Conservation (phyloP, 2,888 invertebrate species). For the Drosophila monieri region DNA sequence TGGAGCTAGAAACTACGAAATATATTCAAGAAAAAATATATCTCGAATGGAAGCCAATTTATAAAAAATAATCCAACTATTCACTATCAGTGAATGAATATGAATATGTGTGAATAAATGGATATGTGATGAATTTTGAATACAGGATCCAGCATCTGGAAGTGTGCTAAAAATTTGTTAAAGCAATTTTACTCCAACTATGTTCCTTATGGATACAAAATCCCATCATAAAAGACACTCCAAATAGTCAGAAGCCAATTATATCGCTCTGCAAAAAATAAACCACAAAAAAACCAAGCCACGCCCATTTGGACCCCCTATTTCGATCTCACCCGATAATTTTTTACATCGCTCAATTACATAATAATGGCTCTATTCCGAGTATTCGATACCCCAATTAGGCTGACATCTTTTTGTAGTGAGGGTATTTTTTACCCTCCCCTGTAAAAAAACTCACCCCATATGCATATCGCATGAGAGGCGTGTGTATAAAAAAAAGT, state of each 20-base stretch:
- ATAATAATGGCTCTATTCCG: slow-evolving; percentile 46
- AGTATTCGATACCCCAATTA: slow-evolving; percentile 56
- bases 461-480: slow-evolving; percentile 48
- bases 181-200: no score
- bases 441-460: slow-evolving; percentile 39
- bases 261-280: background rate
- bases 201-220: no score
- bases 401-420: slow-evolving; percentile 52
- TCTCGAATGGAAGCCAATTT: no score
- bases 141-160: no score
- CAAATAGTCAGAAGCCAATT: no score
- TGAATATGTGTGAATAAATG: no score
- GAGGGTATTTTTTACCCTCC: slow-evolving; percentile 42
- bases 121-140: no score
- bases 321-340: background rate
- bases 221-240: no score
- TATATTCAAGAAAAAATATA: no score
- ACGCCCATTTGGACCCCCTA: slow-evolving; percentile 33
- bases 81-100: no score
- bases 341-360: slow-evolving; percentile 52
- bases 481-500: slow-evolving; percentile 54
- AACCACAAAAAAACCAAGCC: slow-evolving; percentile 27
- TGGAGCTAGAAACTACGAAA: background rate
- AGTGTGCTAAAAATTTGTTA: no score
- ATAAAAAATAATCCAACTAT: no score